phyloP scores from a whole-genome alignment of 2,113 vertebrate species.

The Sinocyclocheilus anshuiensis region DNA sequence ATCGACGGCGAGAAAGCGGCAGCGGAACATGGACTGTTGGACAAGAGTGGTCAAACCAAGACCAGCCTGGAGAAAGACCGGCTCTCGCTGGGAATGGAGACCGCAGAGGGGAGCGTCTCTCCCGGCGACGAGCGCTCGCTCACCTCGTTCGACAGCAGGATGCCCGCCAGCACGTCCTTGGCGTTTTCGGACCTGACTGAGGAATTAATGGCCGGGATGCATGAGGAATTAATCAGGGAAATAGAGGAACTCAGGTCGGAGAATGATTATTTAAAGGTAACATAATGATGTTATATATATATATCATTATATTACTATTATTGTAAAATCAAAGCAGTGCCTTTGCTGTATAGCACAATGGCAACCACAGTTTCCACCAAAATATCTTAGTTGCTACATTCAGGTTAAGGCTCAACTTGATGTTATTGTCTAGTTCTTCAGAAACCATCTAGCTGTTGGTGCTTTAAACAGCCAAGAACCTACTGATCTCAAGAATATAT shows the following conservation, averaged over 20 bases:
- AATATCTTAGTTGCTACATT: not conserved
- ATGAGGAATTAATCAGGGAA: slow-evolving; percentile 87
- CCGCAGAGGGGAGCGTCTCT: slow-evolving; percentile 75
- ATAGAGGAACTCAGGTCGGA: slow-evolving; percentile 95
- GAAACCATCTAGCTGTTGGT: not conserved
- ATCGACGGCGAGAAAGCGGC: slow-evolving; percentile 65
- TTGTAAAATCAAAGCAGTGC: not conserved
- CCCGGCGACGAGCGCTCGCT: slow-evolving; percentile 83
- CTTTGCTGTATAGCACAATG: not conserved
- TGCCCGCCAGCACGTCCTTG: slow-evolving; percentile 89
- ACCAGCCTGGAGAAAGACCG: slow-evolving; percentile 69
- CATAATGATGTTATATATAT: not conserved
- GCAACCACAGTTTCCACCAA: not conserved
- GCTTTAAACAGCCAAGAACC: not conserved
- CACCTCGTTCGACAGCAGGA: slow-evolving; percentile 85
- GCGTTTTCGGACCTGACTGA: slow-evolving; percentile 97
- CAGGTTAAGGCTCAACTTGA: not conserved
- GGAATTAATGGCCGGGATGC: slow-evolving; percentile 87
- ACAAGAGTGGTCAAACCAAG: slow-evolving; percentile 45
- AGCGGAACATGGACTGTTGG: slow-evolving; percentile 52
- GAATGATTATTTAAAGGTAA: slow-evolving; percentile 97
- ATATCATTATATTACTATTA: not conserved
- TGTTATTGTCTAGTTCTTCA: not conserved
- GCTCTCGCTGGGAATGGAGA: slow-evolving; percentile 64
- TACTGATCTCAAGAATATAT: not conserved